phyloP scores from a whole-genome alignment of 1,140 invertebrate species.

The Oryctes rhinoceros region DNA sequence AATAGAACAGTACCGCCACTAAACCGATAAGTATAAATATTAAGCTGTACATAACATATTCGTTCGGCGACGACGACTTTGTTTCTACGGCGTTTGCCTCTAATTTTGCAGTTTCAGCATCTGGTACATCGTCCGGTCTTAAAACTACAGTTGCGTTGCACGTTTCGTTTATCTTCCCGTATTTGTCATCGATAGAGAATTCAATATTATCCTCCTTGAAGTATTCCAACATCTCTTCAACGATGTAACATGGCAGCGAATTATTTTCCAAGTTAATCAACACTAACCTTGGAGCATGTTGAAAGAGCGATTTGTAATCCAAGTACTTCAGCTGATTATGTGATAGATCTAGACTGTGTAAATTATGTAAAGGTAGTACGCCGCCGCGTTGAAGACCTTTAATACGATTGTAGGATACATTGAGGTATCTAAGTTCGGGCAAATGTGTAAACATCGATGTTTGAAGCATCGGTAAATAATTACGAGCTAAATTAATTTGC shows the following conservation, averaged over 20 bases:
- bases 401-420: constrained; percentile 54
- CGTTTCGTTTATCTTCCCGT: constrained; percentile 45
- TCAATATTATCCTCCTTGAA: constrained; percentile 56
- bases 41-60: constrained; percentile 44
- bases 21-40: constrained; percentile 48
- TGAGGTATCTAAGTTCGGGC: constrained; percentile 52
- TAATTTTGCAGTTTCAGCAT: constrained; percentile 10
- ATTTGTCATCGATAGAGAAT: constrained; percentile 51
- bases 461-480: constrained; percentile 50
- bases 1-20: constrained; percentile 51
- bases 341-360: constrained; percentile 57
- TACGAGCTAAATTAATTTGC: constrained; percentile 50
- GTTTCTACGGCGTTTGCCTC: not conserved
- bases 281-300: constrained; percentile 52
- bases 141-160: not conserved
- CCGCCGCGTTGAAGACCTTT: constrained; percentile 51
- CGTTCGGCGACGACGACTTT: constrained; percentile 13
- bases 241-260: constrained; percentile 53
- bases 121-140: constrained; percentile 14
- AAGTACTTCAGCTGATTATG: constrained; percentile 54
- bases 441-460: constrained; percentile 51
- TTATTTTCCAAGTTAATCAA: constrained; percentile 55
- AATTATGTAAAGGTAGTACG: constrained; percentile 51
- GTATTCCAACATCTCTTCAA: constrained; percentile 54
- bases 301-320: constrained; percentile 53